Conservation (phyloP, 2,888 invertebrate genomes). For the Plutella xylostella region DNA sequence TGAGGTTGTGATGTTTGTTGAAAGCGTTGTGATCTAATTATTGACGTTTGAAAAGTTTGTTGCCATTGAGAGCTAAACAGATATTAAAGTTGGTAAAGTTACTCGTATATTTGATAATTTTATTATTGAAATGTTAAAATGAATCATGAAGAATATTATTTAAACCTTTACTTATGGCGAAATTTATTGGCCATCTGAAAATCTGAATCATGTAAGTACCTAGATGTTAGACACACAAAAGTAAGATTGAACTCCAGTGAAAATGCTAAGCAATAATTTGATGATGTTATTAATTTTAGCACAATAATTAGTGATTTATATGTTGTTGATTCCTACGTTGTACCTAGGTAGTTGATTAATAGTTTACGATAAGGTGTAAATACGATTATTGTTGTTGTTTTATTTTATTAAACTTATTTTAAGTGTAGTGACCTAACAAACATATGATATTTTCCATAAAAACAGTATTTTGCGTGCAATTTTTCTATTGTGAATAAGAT, state of each 20-base stretch:
- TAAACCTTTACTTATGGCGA: too few relatives aligned
- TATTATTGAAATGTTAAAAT: too few relatives aligned
- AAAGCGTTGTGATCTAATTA: too few relatives aligned
- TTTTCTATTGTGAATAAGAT: constrained; percentile 18
- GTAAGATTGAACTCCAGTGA: not conserved
- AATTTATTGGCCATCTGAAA: not conserved
- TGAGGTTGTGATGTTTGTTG: too few relatives aligned
- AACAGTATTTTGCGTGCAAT: constrained; percentile 63
- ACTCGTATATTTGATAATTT: too few relatives aligned
- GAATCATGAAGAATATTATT: too few relatives aligned
- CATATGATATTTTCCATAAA: constrained; percentile 7
- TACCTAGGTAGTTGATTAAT: constrained; percentile 6
- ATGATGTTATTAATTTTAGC: not conserved
- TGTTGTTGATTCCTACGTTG: constrained; percentile 5
- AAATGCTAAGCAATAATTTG: not conserved
- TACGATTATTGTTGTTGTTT: constrained; percentile 19
- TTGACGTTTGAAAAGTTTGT: too few relatives aligned
- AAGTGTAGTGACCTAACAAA: not conserved
- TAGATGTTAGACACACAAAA: not conserved
- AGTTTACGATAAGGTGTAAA: constrained; percentile 12
- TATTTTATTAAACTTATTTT: constrained; percentile 29
- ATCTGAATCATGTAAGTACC: not conserved
- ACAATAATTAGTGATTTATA: too few relatives aligned
- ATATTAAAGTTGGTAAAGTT: too few relatives aligned
- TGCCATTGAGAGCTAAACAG: too few relatives aligned